Conservation (phyloP, 2,797 vertebrate genomes). For the Hafferia zeledoni region DNA sequence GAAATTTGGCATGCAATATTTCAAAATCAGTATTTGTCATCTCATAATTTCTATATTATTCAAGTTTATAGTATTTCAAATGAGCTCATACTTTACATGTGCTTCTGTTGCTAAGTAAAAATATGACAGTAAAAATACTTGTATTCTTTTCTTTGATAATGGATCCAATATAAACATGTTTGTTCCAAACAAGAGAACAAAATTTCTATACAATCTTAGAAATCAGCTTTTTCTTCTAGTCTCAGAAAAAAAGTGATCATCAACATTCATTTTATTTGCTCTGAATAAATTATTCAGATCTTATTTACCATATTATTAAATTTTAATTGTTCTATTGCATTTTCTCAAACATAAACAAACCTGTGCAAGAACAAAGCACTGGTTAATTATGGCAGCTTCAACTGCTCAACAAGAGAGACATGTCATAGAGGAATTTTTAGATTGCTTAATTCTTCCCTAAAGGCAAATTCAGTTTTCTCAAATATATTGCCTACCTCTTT, state of each 20-base stretch:
- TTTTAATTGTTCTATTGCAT: slow-evolving; percentile 75
- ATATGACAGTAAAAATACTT: neutral
- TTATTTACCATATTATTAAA: slow-evolving; percentile 79
- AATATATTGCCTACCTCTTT: neutral
- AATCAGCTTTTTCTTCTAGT: neutral
- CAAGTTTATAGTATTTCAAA: neutral
- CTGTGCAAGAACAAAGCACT: slow-evolving; percentile 48
- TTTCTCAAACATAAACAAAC: slow-evolving; percentile 72
- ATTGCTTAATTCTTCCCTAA: slow-evolving; percentile 9
- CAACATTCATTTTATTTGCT: slow-evolving; percentile 64
- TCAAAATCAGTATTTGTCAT: neutral
- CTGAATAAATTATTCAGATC: slow-evolving; percentile 76
- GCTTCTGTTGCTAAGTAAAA: neutral
- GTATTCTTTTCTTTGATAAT: neutral
- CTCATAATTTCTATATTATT: neutral
- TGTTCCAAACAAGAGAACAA: neutral
- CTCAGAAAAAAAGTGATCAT: slow-evolving; percentile 12
- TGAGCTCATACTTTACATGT: neutral
- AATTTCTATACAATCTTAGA: neutral
- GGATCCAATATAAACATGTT: neutral
- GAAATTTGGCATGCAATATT: neutral
- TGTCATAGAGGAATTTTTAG: slow-evolving; percentile 37
- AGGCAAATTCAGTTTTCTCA: slow-evolving; percentile 16
- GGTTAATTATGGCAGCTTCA: slow-evolving; percentile 57
- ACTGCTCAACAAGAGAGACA: slow-evolving; percentile 35